Percentiles rank a stretch among this genome's conserved stretches.
These are phyloP conservation scores for Meloidogyne chitwoodi DNA, from an alignment of 1,140 invertebrate species.

Conservation along the genomic window DNA sequence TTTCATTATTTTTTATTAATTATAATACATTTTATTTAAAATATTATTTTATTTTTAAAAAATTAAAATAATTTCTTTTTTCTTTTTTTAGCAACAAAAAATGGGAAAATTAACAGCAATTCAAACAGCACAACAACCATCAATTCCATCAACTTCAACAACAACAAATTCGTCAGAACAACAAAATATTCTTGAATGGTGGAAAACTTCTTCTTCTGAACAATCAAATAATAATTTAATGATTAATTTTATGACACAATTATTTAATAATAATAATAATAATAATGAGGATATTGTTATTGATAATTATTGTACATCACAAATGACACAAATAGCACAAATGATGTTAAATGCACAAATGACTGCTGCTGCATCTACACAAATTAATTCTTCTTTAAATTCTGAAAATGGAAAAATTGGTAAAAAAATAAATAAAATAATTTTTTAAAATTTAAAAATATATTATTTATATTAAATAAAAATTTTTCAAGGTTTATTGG, in stretches of 20 bases:
- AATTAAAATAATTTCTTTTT: background rate
- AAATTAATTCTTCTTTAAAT: background rate
- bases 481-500: background rate
- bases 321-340: background rate
- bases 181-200: background rate
- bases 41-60: no score
- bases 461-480: background rate
- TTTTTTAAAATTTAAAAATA: background rate
- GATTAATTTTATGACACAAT: background rate
- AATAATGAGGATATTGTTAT: background rate
- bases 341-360: background rate
- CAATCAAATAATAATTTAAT: background rate
- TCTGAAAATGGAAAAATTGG: background rate
- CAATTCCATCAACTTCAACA: conserved; percentile 4
- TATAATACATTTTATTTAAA: no score
- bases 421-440: background rate
- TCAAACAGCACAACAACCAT: background rate
- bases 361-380: background rate
- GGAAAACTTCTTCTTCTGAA: background rate
- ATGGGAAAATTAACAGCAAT: conserved; percentile 6
- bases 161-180: background rate
- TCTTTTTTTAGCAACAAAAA: conserved; percentile 7
- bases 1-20: no score
- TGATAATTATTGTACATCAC: background rate
- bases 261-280: background rate